phyloP scores from a whole-genome alignment of 2,113 vertebrate species.

The western clawed frog (Xenopus tropicalis) region DNA sequence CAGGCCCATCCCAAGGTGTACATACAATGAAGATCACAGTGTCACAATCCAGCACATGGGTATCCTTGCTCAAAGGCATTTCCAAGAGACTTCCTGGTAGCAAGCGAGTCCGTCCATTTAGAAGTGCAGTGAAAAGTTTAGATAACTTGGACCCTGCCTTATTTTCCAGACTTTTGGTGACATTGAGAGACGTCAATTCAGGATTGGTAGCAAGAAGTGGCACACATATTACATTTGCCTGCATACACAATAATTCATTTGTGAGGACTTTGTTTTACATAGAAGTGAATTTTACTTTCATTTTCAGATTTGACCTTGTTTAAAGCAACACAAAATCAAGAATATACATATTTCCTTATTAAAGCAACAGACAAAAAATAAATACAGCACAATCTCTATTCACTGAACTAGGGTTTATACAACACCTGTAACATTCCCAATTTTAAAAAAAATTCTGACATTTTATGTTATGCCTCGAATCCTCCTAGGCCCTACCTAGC shows the following conservation, averaged over 20 bases:
- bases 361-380: too few relatives aligned
- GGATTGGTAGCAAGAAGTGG: constrained; percentile 48
- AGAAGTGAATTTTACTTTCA: too few relatives aligned
- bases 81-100: constrained; percentile 43
- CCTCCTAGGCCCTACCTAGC: too few relatives aligned
- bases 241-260: background rate
- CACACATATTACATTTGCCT: constrained; percentile 56
- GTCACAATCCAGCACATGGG: constrained; percentile 22
- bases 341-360: too few relatives aligned
- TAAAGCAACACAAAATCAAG: too few relatives aligned
- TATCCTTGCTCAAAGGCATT: constrained; percentile 28
- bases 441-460: too few relatives aligned
- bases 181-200: constrained; percentile 45
- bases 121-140: constrained; percentile 31
- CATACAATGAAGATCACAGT: constrained; percentile 54
- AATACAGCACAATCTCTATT: too few relatives aligned
- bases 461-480: background rate
- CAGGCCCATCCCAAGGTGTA: constrained; percentile 46
- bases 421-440: too few relatives aligned
- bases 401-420: too few relatives aligned
- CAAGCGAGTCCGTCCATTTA: background rate
- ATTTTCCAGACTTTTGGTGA: constrained; percentile 39
- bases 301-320: too few relatives aligned
- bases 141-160: constrained; percentile 43
- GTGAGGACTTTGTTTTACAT: background rate